Conservation (phyloP, 2,888 invertebrate species). For the Pandemis cinnamomeana region DNA sequence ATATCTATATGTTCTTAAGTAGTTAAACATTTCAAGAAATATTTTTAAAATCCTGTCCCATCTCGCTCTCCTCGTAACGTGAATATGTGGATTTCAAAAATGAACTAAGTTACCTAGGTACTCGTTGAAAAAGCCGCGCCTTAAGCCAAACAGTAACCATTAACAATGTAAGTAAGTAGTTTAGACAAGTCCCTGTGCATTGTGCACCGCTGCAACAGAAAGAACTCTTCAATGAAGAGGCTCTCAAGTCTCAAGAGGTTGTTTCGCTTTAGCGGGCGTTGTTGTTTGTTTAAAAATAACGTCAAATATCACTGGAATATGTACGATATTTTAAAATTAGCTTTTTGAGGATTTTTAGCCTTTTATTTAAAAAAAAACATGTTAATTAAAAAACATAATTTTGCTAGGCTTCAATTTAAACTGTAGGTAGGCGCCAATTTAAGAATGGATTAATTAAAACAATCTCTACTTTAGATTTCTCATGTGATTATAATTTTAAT, state of each 20-base stretch:
- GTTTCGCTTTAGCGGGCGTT: not conserved
- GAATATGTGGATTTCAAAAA: not conserved
- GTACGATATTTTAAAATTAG: not conserved
- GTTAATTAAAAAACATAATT: no score
- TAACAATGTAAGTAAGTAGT: not conserved
- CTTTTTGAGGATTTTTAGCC: no score
- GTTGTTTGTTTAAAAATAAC: not conserved
- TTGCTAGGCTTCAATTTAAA: no score
- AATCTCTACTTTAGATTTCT: no score
- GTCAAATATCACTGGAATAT: not conserved
- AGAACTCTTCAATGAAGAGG: not conserved
- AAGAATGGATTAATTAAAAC: no score
- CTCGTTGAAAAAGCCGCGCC: not conserved
- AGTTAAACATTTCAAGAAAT: no score
- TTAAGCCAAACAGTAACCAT: not conserved
- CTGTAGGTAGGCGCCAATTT: no score
- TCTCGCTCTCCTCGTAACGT: no score
- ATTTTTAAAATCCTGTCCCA: no score
- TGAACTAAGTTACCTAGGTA: not conserved
- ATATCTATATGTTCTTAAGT: no score
- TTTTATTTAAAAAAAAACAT: no score
- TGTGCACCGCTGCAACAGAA: not conserved
- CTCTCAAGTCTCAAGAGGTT: not conserved
- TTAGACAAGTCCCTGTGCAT: not conserved
- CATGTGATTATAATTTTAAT: no score